These are phyloP conservation scores for Prorops nasuta DNA, from an alignment of 1,140 invertebrate species.

Conservation along the genomic window DNA sequence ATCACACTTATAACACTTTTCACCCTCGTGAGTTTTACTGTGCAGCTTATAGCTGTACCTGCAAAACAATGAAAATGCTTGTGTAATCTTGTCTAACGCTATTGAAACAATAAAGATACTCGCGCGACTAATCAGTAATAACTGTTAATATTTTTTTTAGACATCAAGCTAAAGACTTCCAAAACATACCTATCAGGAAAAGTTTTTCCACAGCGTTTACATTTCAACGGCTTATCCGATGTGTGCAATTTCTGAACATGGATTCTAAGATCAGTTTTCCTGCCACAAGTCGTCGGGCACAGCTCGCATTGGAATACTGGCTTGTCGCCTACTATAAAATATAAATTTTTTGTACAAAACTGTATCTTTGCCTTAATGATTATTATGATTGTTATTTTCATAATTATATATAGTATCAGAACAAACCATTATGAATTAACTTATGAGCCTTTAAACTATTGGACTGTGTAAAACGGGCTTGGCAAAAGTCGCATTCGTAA, in stretches of 20 bases:
- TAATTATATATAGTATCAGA: too few relatives aligned
- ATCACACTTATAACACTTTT: conserved; percentile 96
- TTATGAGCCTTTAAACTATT: conserved; percentile 94
- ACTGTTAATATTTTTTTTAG: too few relatives aligned
- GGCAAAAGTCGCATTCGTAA: conserved; percentile 91
- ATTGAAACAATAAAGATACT: too few relatives aligned
- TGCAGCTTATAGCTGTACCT: conserved; percentile 72
- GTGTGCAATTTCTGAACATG: conserved; percentile 96
- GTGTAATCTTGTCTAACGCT: background rate
- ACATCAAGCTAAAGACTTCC: background rate
- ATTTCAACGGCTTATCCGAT: conserved; percentile 86
- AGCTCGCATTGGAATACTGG: conserved; percentile 93
- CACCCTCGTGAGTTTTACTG: conserved; percentile 89
- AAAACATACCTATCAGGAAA: conserved; percentile 76
- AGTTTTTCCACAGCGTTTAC: conserved; percentile 88
- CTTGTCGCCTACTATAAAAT: conserved; percentile 77
- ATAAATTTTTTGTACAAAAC: too few relatives aligned
- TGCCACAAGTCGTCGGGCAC: conserved; percentile 93
- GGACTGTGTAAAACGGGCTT: conserved; percentile 91
- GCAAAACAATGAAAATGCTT: conserved; percentile 14
- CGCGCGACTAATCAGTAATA: too few relatives aligned
- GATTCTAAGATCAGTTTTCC: conserved; percentile 94
- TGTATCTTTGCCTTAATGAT: too few relatives aligned
- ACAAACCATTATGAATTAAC: conserved; percentile 86
- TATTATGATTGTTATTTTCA: too few relatives aligned